Evolutionary conservation across 53 echinoderm and acorn worm species (phyloP), one percentile per base, ranked within the genome.

Genomic region (Stichopus horrens): DNA sequence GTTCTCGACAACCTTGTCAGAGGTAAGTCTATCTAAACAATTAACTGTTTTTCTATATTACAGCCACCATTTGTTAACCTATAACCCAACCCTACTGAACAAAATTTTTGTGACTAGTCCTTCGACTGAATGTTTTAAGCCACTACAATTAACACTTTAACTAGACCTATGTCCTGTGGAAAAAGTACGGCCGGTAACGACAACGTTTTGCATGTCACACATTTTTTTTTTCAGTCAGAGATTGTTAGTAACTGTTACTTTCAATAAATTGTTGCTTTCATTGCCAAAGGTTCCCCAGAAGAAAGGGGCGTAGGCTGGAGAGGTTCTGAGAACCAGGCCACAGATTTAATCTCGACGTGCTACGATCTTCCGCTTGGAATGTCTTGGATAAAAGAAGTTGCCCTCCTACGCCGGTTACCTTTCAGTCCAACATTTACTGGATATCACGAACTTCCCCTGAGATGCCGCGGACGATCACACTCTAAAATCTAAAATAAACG

Each of bases 321-420:
- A 74, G 79, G 89, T 10, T 88, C 89, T 9, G 89, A 89, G 57
- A 63, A 74, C 86, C 86, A 75, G 54, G 86, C 54, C 55, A 9
- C 86, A 4, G 89, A 86, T 18, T 37, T 37, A 37, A 88, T 76
- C 4, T 52, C 88, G 11, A 18, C 13, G 66, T 90, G 90, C 63
- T 95, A 95, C 58, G 93, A 95, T 37, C 86, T 95, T 55, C 95
- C 95, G 0, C 92, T 90, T 76, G 92, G 93, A n/a, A 95, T 89
- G 92, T 65, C 57, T 21, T 87, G 87, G 85, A 83, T 95, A 10
- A 86, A 80, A 8, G 59, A 91, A 18, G 79, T 86, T 86, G 74
- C 80, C 73, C 92, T 93, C 89, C 77, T 89, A 4, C 57, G 91
- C 2, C 90, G 90, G 51, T 7, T 95, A 9, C 95, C 95, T 0